These are phyloP conservation scores for Oostethus manadensis DNA, from an alignment of 2,113 vertebrate species.

Conservation along the genomic window DNA sequence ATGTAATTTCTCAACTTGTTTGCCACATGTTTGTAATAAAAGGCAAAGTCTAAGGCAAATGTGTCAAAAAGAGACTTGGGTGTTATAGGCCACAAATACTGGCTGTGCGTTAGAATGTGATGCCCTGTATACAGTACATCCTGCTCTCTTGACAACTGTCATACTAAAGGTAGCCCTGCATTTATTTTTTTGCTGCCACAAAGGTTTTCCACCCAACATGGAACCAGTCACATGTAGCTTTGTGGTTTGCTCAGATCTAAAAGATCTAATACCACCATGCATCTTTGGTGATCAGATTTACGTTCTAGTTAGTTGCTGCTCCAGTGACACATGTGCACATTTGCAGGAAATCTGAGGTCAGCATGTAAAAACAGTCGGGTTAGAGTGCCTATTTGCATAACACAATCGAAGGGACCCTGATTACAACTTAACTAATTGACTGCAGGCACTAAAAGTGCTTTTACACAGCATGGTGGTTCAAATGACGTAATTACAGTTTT, in stretches of 20 bases:
- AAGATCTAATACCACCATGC: too few relatives aligned
- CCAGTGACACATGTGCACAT: too few relatives aligned
- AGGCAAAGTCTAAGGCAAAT: background rate
- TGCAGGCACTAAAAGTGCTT: too few relatives aligned
- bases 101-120: constrained; percentile 5
- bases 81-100: constrained; percentile 15
- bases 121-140: constrained; percentile 22
- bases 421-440: background rate
- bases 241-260: constrained; percentile 2
- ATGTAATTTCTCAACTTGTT: background rate
- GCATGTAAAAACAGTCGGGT: too few relatives aligned
- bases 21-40: background rate
- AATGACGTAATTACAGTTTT: too few relatives aligned
- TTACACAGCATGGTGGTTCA: too few relatives aligned
- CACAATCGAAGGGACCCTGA: background rate
- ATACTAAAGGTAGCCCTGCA: constrained; percentile 37
- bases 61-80: constrained; percentile 32
- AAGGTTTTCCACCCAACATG: constrained; percentile 26
- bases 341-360: too few relatives aligned
- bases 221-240: constrained; percentile 8
- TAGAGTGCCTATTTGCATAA: background rate
- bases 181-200: constrained; percentile 29
- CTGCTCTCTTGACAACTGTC: constrained; percentile 28
- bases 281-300: too few relatives aligned
- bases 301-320: too few relatives aligned